These are phyloP conservation scores for Aphidius colemani DNA, from an alignment of 2,888 invertebrate genomes.

Conservation along the genomic window DNA sequence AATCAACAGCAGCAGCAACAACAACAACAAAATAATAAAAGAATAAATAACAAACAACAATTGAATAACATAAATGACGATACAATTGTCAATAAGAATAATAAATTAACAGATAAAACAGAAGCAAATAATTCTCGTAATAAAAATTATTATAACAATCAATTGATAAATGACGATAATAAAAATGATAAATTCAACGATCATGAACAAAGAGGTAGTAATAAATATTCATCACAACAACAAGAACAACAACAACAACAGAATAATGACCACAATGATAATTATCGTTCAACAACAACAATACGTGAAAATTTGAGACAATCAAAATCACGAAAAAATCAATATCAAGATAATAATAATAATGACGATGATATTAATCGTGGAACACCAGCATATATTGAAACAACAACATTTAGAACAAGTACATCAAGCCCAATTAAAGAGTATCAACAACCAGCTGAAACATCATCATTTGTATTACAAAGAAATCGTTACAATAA, in stretches of 20 bases:
- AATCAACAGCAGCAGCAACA: slow-evolving; percentile 36
- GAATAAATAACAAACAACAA: slow-evolving; percentile 33
- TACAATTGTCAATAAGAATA: too few relatives aligned
- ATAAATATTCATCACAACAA: slow-evolving; percentile 30
- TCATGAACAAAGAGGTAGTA: slow-evolving; percentile 35
- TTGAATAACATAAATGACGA: slow-evolving; percentile 40
- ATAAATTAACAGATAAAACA: too few relatives aligned
- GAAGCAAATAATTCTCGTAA: too few relatives aligned
- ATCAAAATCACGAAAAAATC: background rate
- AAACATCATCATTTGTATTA: slow-evolving; percentile 76
- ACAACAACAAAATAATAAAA: slow-evolving; percentile 29
- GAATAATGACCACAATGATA: background rate
- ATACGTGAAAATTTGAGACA: slow-evolving; percentile 3
- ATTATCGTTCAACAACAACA: slow-evolving; percentile 17
- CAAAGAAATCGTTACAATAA: slow-evolving; percentile 50
- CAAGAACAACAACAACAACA: too few relatives aligned
- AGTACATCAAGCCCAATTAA: slow-evolving; percentile 61
- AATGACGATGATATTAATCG: slow-evolving; percentile 29
- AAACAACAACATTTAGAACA: slow-evolving; percentile 56
- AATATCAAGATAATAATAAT: slow-evolving; percentile 20
- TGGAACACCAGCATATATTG: slow-evolving; percentile 50
- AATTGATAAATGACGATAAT: slow-evolving; percentile 37
- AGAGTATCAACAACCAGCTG: slow-evolving; percentile 76
- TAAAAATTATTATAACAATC: slow-evolving; percentile 29
- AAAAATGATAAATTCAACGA: slow-evolving; percentile 39